phyloP scores from a whole-genome alignment of 2,888 invertebrate genomes.

The Nephrotoma appendiculata region DNA sequence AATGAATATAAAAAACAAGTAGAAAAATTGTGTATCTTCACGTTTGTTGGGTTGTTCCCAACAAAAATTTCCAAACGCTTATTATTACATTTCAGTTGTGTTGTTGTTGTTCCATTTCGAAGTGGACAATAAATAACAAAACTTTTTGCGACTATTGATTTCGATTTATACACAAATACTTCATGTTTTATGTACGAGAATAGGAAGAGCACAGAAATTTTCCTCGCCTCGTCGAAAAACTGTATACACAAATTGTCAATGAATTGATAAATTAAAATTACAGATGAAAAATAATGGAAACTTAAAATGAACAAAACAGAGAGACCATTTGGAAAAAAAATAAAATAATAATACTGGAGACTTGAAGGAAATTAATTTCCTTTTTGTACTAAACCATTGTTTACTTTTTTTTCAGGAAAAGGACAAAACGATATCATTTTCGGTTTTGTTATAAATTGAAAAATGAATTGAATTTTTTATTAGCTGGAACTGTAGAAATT shows the following conservation, averaged over 20 bases:
- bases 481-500: too few species aligned
- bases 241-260: neutral
- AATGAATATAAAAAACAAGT: neutral
- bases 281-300: neutral
- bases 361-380: neutral
- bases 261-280: neutral
- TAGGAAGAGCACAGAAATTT: neutral
- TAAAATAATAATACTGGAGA: neutral
- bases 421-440: neutral
- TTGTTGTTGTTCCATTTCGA: neutral
- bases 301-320: neutral
- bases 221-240: neutral
- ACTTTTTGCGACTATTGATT: neutral
- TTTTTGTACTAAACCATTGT: neutral
- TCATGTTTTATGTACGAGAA: neutral
- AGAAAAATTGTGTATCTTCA: neutral
- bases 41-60: neutral
- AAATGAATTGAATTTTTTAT: too few species aligned
- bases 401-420: neutral
- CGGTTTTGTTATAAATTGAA: neutral
- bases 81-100: neutral
- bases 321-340: neutral
- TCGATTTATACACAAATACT: neutral
- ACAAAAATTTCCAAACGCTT: neutral
- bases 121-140: neutral